phyloP scores from a whole-genome alignment of 1,140 invertebrate genomes.

The Thaumetopoea pityocampa region DNA sequence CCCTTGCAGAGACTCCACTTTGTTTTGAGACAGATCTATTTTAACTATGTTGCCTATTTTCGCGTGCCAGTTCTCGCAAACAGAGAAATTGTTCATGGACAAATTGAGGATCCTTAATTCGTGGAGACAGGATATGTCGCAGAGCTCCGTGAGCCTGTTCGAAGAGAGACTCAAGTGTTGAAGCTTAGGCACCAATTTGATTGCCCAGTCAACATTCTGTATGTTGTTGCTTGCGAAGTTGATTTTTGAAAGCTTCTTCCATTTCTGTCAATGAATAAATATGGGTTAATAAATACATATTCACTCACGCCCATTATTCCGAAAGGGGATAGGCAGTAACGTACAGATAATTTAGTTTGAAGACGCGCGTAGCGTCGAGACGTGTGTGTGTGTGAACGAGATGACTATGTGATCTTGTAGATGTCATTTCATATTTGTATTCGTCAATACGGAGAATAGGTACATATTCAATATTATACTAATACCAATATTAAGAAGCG shows the following conservation, averaged over 20 bases:
- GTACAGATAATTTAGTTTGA: no score
- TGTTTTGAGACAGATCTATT: constrained; percentile 92
- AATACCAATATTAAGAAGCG: no score
- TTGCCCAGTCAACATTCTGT: constrained; percentile 85
- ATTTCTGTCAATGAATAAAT: constrained; percentile 72
- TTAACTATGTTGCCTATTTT: constrained; percentile 92
- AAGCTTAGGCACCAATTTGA: constrained; percentile 87
- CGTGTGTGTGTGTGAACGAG: no score
- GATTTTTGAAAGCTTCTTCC: constrained; percentile 81
- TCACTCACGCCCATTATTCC: no score
- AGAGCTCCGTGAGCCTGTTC: constrained; percentile 85
- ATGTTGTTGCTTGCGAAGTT: constrained; percentile 90
- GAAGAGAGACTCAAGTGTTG: constrained; percentile 84
- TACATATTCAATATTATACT: no score
- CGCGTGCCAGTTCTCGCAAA: constrained; percentile 86
- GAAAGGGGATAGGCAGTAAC: no score
- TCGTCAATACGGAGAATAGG: no score
- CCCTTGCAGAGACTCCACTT: constrained; percentile 83
- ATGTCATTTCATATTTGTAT: no score
- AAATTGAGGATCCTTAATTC: constrained; percentile 86
- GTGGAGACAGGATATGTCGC: constrained; percentile 87
- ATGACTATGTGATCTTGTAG: no score
- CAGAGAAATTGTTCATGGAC: constrained; percentile 84
- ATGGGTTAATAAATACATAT: no score
- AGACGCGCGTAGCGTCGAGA: no score